Conservation (phyloP, 2,797 vertebrate genomes). For the Bradypus variegatus region DNA sequence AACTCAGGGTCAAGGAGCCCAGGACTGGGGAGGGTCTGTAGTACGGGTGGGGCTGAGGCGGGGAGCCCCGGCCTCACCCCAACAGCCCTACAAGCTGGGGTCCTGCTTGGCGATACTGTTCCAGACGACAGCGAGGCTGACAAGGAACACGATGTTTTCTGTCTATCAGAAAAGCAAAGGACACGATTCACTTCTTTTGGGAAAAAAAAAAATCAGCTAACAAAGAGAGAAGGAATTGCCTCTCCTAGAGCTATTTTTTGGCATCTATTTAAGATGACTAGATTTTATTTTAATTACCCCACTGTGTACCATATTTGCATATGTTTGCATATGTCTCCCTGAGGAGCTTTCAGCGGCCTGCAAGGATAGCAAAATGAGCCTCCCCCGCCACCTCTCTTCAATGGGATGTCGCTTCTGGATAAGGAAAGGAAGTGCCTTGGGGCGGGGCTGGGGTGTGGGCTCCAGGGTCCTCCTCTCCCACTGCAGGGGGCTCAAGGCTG, state of each 20-base stretch:
- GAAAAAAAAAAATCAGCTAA: conserved; percentile 14
- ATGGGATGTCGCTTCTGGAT: not conserved
- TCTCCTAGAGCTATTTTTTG: conserved; percentile 54
- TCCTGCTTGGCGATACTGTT: not conserved
- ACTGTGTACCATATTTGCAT: conserved; percentile 34
- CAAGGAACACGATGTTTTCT: not conserved
- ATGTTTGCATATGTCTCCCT: conserved; percentile 39
- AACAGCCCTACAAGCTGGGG: too few relatives aligned
- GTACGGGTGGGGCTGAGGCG: too few relatives aligned
- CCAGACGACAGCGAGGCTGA: not conserved
- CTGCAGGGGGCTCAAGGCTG: too few relatives aligned
- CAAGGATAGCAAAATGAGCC: not conserved
- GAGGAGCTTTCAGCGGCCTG: conserved; percentile 30
- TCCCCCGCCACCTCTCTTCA: not conserved
- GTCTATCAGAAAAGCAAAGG: conserved; percentile 35
- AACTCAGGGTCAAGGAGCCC: not conserved
- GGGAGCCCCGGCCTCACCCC: too few relatives aligned
- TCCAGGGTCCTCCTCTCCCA: not conserved
- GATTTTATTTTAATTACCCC: conserved; percentile 57
- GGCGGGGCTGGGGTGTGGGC: not conserved
- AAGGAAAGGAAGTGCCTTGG: not conserved
- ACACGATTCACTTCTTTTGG: conserved; percentile 48
- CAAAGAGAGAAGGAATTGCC: conserved; percentile 49
- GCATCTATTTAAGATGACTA: conserved; percentile 53
- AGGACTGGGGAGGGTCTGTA: not conserved